Base-by-base conservation (phyloP, 1,140 invertebrate species). In the Goniozus legneri region DNA sequence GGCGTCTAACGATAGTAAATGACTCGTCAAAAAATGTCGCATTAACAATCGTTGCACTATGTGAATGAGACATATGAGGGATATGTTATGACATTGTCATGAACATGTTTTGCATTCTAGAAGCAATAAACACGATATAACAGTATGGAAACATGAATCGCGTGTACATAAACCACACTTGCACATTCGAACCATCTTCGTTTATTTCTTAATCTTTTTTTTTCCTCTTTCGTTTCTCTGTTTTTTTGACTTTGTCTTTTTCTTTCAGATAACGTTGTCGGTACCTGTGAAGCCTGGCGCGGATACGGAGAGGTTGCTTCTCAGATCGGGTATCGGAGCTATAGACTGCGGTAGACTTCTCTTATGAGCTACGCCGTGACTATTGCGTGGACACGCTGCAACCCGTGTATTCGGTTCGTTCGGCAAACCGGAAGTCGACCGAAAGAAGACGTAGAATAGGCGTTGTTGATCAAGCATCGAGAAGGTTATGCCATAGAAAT, bases 291-390 rank as follows among this genome's bases (percentile, higher is more conserved):
- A 82, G 52, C 73, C 71, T 68, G 75, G 75, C 60, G 79, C 71
- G 58, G 80, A 79, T 67, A 82, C 77, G 75, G 82, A 82, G 73
- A 83, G 74, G 77, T 84, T 84, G 77, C 84, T 85, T 75, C 89
- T 85, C 73, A 91, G 83, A 81, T 90, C 87, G 73, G 89, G 89
- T 75, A 91, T 91, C 73, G 87, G 83, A 71, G 79, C 76, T 69
- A 83, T 81, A 67, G 85, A 82, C 76, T 85, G 84, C 66, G 87
- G 86, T 71, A 91, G 82, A 71, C 87, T 83, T 71, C 88, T 82
- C 77, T 86, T 84, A 80, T 88, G 87, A 71, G 83, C 84, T 77
- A 90, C 88, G 69, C 88, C 88, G 75, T 89, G 86, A 78, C 79
- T 83, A 84, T 90, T 91, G 77, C 86, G 80, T 70, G 81, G 80